phyloP scores from a whole-genome alignment of 1,140 invertebrate species.

The Wasmannia auropunctata region DNA sequence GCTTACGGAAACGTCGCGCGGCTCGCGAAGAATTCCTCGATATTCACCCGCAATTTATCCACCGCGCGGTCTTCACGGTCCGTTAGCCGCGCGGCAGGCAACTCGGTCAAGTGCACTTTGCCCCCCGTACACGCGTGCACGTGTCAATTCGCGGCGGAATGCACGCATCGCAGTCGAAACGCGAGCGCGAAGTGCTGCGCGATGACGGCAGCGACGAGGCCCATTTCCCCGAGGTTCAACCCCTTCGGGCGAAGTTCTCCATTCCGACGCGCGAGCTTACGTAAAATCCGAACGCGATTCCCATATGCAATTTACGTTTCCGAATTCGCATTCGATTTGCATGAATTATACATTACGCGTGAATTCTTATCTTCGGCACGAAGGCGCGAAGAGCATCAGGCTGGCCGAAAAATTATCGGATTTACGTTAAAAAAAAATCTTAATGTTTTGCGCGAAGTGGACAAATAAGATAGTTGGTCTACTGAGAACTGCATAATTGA shows the following conservation, averaged over 20 bases:
- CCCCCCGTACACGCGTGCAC: slow-evolving; percentile 41
- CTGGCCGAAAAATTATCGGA: not conserved
- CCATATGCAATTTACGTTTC: not conserved
- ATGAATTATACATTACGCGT: not conserved
- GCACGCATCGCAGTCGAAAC: slow-evolving; percentile 25
- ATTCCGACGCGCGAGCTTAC: no score
- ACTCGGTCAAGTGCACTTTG: slow-evolving; percentile 65
- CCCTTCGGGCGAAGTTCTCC: not conserved
- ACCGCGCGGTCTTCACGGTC: slow-evolving; percentile 22
- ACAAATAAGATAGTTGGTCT: not conserved
- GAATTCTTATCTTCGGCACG: not conserved
- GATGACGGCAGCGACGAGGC: not conserved
- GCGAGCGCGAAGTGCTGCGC: not conserved
- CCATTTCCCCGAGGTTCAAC: not conserved
- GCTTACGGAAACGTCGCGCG: not conserved
- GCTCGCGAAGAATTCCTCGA: not conserved
- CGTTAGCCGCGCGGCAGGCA: slow-evolving; percentile 41
- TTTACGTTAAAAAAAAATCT: not conserved
- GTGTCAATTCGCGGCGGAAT: slow-evolving; percentile 29
- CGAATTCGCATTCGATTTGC: not conserved
- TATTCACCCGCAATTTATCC: slow-evolving; percentile 24
- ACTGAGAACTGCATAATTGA: not conserved
- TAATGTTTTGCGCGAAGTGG: not conserved
- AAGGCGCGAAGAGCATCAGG: not conserved
- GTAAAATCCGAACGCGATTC: not conserved